These are phyloP conservation scores for Lepus europaeus DNA, from an alignment of 2,113 vertebrate species.

Conservation along the genomic window DNA sequence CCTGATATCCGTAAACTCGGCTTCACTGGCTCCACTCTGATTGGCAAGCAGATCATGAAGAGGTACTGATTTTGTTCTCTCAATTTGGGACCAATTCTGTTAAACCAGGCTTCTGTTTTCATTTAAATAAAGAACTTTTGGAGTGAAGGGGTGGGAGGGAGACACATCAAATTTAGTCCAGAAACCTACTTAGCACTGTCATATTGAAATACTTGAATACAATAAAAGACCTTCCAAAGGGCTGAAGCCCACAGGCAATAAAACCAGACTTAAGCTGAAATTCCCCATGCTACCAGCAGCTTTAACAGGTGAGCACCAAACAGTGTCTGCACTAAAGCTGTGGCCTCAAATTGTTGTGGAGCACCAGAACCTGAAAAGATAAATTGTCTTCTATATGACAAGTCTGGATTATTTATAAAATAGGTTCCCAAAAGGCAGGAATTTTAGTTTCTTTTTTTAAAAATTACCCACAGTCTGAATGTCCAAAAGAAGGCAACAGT, in stretches of 20 bases:
- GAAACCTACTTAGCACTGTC: background rate
- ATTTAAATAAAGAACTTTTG: background rate
- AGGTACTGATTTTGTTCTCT: conserved; percentile 82
- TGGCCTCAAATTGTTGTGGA: background rate
- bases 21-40: conserved; percentile 91
- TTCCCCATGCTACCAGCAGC: background rate
- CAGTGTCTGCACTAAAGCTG: background rate
- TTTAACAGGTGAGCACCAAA: background rate
- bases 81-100: background rate
- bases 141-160: background rate
- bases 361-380: background rate
- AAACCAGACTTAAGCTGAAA: background rate
- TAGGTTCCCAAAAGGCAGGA: background rate
- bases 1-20: conserved; percentile 92
- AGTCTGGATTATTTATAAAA: conserved; percentile 20
- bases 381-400: background rate
- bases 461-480: background rate
- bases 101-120: background rate
- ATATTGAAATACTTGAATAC: background rate
- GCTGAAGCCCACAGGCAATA: background rate
- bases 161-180: background rate
- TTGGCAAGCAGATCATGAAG: conserved; percentile 93
- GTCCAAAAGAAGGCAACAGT: conserved; percentile 32
- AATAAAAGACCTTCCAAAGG: background rate
- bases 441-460: background rate